phyloP scores from a whole-genome alignment of 2,797 vertebrate genomes.

The Tangara arthus region DNA sequence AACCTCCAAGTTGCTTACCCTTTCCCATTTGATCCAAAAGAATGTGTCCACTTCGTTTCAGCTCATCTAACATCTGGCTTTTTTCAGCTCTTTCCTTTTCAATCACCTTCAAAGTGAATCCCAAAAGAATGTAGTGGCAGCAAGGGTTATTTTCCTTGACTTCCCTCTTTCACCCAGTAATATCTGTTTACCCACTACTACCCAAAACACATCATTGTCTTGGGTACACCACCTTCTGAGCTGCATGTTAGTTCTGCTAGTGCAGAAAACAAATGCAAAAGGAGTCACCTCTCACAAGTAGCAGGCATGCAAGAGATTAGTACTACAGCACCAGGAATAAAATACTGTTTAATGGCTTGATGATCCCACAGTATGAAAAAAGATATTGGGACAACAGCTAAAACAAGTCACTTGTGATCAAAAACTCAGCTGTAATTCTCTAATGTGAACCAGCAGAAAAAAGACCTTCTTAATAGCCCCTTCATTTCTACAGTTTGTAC shows the following conservation, averaged over 20 bases:
- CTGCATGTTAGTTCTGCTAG: neutral
- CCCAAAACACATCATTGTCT: neutral
- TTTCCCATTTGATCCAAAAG: slow-evolving; percentile 84
- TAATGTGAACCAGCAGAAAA: neutral
- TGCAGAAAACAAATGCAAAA: neutral
- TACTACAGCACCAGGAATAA: neutral
- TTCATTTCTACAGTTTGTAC: neutral
- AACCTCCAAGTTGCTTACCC: slow-evolving; percentile 71
- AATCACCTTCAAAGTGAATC: slow-evolving; percentile 73
- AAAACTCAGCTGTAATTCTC: neutral
- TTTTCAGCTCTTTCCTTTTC: slow-evolving; percentile 80
- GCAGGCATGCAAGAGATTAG: neutral
- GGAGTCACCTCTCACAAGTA: neutral
- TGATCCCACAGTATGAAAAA: neutral
- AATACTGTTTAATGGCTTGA: neutral
- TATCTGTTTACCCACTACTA: neutral
- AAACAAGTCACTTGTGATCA: neutral
- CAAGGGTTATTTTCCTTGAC: neutral
- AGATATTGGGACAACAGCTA: neutral
- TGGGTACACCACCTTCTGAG: neutral
- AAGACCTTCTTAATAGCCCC: neutral
- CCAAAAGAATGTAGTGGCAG: neutral
- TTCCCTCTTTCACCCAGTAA: neutral
- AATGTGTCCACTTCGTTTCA: slow-evolving; percentile 74
- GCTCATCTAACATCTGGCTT: slow-evolving; percentile 71